Evolutionary conservation across 2,797 vertebrate species (phyloP), one percentile per base, ranked within the genome.

Genomic region (Sebastes diaconus): DNA sequence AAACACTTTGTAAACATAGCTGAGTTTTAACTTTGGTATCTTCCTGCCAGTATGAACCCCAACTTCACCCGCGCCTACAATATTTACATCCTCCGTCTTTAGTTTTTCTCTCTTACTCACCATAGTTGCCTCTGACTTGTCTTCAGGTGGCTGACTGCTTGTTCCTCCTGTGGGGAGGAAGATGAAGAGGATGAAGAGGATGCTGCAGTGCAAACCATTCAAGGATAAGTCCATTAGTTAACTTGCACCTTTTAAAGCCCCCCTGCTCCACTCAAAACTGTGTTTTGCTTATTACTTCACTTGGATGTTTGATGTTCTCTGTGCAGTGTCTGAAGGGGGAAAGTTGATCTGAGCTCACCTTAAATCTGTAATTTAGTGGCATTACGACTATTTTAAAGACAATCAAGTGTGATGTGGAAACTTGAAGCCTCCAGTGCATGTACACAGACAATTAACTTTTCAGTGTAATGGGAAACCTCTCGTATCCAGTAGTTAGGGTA

Each of bases 121-220:
- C 95, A 96, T 96, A 39, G 84, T 85, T 91, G 83, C 83, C 75
- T 90, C 63, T 36, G 84, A 85, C 52, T 88, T 4, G 88, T 92
- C 90, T 72, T 91, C 72, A 80, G 80, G 60, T 36, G 75, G 59
- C 30, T 0, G 57, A 55, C 20, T 63, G 59, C 61, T 50, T 55
- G 11, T 59, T 88, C 30, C 36, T 83, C 75, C 81, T 88, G 78
- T 6, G 32, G 63, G 14, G 60, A 71, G 27, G 46, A 76, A 74
- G n/a, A 78, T 8, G 18, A 50, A 32, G 25, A 64, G 2, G 9
- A 14, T 57, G 73, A 60, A 32, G 25, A 30, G n/a, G 32, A 70
- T 52, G 24, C 18, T 25, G 14, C 12, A 32, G 32, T 1, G n/a
- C 2, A 8, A 64, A 52, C 7, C 5, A n/a, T 13, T 42, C 8